Evolutionary conservation across 2,888 invertebrate genomes (phyloP), one percentile per base, ranked within the genome.

Genomic region (Terebella lapidaria): DNA sequence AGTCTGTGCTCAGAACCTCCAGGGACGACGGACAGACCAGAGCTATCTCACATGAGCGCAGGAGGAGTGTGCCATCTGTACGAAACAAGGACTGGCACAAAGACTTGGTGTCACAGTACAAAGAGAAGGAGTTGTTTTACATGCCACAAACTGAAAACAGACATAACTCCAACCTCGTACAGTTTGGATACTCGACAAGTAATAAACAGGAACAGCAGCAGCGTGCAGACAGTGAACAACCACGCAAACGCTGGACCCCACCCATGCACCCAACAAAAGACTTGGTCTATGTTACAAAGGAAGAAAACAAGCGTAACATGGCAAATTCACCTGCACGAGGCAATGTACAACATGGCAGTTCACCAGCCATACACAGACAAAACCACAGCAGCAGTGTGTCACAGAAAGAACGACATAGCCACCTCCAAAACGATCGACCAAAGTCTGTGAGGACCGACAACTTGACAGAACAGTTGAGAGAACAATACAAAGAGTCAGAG

Each of bases 201-300:
- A 18, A 18, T 18, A 10, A 18, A 18, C 5, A 53, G 53, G 5
- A 24, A 4, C 22, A 22, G 3, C 10, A 22, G 26, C 4, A 18
- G 3, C 20, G 15, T 22, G 4, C 35, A 18, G 26, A 24, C n/a
- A 55, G 46, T 15, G 61, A 42, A 22, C 28, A 28, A 4, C 28
- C 51, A 5, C 56, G 52, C 35, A 30, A 57, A 15, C 46, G 63
- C 24, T 65, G 65, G 65, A 46, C 56, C 3, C 65, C 54, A 2
- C 63, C 63, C 1, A 57, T 65, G 27, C 65, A 65, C 28, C 65
- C 65, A 2, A 57, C 59, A 5, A 65, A 62, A 52, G 63, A 65
- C 53, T 47, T 65, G 2, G 52, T 65, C 24, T 49, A n/a, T 49
- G 22, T 49, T 24, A 22, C 22, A 5, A 10, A 10, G 5, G 22